These are phyloP conservation scores for Gallirallus australis DNA, from an alignment of 2,797 vertebrate genomes.

Conservation along the genomic window DNA sequence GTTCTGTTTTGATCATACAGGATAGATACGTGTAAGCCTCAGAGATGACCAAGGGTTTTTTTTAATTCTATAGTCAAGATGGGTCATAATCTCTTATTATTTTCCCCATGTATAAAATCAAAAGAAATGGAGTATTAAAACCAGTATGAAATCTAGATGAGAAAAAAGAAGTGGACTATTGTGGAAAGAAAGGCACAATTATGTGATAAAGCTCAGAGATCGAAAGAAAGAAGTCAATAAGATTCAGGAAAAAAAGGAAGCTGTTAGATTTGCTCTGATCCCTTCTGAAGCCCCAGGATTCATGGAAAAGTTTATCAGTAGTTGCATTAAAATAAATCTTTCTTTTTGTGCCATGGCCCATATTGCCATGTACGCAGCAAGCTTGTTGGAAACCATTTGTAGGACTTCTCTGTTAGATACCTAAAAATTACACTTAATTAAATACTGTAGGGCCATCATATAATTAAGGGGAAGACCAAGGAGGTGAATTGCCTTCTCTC, in stretches of 20 bases:
- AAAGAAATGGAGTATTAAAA: background rate
- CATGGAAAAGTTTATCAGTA: background rate
- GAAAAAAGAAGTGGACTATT: background rate
- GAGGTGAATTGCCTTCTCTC: background rate
- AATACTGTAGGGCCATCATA: background rate
- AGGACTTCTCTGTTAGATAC: background rate
- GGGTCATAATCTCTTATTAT: background rate
- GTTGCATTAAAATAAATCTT: background rate
- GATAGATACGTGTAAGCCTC: background rate
- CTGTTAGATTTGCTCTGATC: background rate
- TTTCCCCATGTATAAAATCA: background rate
- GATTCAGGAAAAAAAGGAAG: background rate
- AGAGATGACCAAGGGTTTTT: background rate
- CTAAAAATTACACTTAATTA: background rate
- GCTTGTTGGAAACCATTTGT: background rate
- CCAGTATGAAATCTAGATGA: background rate
- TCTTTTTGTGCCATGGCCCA: background rate
- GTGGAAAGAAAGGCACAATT: background rate
- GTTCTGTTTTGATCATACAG: background rate
- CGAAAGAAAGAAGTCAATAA: background rate
- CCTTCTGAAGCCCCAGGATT: background rate
- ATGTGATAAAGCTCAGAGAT: background rate
- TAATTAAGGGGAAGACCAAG: background rate
- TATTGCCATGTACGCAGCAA: background rate
- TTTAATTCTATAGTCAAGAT: background rate